Conservation (phyloP, 1,140 invertebrate genomes). For the Mya arenaria region DNA sequence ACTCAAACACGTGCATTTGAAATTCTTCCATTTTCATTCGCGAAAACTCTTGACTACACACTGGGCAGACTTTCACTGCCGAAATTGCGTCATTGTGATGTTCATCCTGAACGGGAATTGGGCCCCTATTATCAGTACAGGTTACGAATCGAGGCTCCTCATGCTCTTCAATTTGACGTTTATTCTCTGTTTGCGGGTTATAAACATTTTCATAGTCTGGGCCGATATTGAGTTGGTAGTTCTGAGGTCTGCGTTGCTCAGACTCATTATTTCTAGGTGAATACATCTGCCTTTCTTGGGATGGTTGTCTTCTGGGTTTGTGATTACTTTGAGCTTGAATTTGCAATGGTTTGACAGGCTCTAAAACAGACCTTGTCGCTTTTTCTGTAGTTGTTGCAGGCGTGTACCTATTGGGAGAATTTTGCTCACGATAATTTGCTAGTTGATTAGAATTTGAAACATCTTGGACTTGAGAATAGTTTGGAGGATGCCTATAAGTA, state of each 20-base stretch:
- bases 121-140: not conserved
- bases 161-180: slow-evolving; percentile 23
- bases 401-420: no score
- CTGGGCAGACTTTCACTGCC: slow-evolving; percentile 65
- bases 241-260: no score
- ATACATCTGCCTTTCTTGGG: no score
- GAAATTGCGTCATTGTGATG: not conserved
- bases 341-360: no score
- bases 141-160: slow-evolving; percentile 22
- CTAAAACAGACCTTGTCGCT: not conserved
- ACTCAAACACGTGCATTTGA: slow-evolving; percentile 73
- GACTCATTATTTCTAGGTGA: no score
- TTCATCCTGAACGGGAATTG: not conserved
- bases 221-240: no score
- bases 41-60: slow-evolving; percentile 66
- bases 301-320: no score
- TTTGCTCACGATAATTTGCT: no score
- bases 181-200: not conserved
- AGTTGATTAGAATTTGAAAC: no score
- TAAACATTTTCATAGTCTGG: slow-evolving; percentile 51
- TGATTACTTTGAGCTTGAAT: no score
- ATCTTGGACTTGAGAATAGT: no score
- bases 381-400: not conserved
- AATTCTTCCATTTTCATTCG: slow-evolving; percentile 69
- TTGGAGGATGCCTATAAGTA: no score